These are phyloP conservation scores for Maccullochella peelii DNA, from an alignment of 2,113 vertebrate genomes.

Conservation along the genomic window DNA sequence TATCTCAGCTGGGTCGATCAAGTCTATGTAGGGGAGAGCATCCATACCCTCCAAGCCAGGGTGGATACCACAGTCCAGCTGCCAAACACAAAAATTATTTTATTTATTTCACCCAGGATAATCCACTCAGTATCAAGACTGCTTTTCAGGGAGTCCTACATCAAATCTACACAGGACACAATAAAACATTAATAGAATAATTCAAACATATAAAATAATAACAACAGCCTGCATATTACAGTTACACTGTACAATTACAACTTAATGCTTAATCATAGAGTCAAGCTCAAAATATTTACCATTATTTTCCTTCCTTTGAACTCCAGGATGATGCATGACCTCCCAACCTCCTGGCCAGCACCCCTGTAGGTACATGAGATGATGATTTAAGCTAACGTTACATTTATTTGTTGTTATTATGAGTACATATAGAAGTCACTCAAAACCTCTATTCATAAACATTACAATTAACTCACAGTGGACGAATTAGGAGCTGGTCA, in stretches of 20 bases:
- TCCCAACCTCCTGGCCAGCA: conserved; percentile 97
- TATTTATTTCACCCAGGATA: not conserved
- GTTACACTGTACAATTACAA: not conserved
- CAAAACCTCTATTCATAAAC: not conserved
- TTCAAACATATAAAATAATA: not conserved
- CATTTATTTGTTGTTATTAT: not conserved
- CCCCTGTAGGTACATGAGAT: conserved; percentile 82
- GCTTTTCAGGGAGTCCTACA: not conserved
- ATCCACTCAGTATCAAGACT: not conserved
- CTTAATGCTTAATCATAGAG: not conserved
- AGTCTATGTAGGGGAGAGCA: conserved; percentile 96
- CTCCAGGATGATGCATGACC: conserved; percentile 97
- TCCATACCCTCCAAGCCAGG: conserved; percentile 99
- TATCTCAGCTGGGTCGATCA: conserved; percentile 98
- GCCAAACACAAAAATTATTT: conserved; percentile 32
- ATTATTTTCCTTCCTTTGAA: conserved; percentile 99
- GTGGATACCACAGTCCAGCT: conserved; percentile 99
- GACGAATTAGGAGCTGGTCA: conserved; percentile 95
- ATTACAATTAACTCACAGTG: conserved; percentile 86
- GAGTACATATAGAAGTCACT: not conserved
- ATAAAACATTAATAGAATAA: not conserved
- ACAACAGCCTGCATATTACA: not conserved
- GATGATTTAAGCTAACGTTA: not conserved
- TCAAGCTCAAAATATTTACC: conserved; percentile 79
- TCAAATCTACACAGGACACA: conserved; percentile 19